phyloP scores from a whole-genome alignment of 2,888 invertebrate genomes.

The Pachliopta kotzebuea region DNA sequence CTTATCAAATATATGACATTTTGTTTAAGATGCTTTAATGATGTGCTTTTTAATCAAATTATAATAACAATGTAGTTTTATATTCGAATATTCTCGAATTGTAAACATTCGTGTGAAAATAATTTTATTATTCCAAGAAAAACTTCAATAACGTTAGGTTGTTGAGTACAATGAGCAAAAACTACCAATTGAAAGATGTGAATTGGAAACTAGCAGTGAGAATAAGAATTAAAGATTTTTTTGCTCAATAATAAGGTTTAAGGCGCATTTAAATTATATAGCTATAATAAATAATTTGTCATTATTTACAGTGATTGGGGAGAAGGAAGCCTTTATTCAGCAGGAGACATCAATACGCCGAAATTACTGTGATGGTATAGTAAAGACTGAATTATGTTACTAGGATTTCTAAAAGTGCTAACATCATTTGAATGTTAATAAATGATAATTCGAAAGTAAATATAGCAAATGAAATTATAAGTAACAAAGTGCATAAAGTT shows the following conservation, averaged over 20 bases:
- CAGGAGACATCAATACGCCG: too few relatives aligned
- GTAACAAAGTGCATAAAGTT: too few relatives aligned
- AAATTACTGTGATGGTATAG: too few relatives aligned
- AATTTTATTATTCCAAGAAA: neutral
- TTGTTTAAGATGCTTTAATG: too few relatives aligned
- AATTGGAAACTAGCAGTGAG: conserved; percentile 17
- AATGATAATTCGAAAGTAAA: neutral
- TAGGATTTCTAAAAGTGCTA: too few relatives aligned
- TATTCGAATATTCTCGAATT: neutral
- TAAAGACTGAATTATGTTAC: too few relatives aligned
- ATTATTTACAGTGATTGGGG: neutral
- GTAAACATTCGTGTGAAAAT: neutral
- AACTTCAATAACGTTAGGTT: conserved; percentile 7
- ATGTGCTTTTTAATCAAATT: too few relatives aligned
- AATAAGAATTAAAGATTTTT: conserved; percentile 1
- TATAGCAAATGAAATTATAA: neutral
- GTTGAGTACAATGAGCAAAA: conserved; percentile 28
- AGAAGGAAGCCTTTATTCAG: too few relatives aligned
- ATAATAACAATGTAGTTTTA: neutral
- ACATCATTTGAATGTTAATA: too few relatives aligned
- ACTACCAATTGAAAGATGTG: conserved; percentile 18
- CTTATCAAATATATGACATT: too few relatives aligned
- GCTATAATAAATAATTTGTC: neutral
- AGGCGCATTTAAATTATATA: neutral
- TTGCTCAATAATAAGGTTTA: neutral